phyloP scores from a whole-genome alignment of 2,113 vertebrate species.

The Rafetus swinhoei region DNA sequence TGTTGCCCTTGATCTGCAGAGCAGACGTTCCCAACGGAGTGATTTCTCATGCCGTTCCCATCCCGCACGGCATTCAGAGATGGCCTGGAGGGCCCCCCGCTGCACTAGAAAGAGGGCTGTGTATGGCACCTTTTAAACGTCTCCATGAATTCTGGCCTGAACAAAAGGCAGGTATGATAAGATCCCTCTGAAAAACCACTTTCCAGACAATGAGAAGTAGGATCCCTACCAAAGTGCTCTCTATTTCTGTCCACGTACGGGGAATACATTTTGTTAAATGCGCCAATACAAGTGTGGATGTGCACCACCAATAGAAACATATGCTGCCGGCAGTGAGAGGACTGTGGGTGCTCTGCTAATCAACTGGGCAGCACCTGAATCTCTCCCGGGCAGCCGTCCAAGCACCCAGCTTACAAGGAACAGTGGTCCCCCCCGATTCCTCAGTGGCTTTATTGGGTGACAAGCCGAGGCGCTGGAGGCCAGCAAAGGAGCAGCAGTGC shows the following conservation, averaged over 20 bases:
- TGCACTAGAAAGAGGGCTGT: conserved; percentile 10
- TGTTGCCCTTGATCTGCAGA: neutral
- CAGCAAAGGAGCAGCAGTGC: neutral
- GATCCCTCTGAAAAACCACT: neutral
- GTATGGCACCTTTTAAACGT: neutral
- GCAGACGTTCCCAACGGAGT: neutral
- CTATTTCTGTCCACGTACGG: no score
- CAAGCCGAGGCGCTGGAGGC: no score
- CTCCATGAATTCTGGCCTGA: neutral
- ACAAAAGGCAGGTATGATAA: accelerated
- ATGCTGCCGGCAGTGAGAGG: no score
- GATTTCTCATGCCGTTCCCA: neutral
- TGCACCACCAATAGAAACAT: no score
- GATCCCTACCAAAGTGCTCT: no score
- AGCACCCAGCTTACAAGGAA: no score
- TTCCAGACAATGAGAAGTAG: neutral
- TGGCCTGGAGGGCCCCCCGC: conserved; percentile 17
- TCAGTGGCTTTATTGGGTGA: neutral
- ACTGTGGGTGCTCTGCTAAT: no score
- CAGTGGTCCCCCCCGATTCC: neutral
- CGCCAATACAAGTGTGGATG: no score
- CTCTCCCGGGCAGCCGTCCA: no score
- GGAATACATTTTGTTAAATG: no score
- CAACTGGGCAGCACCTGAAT: no score
- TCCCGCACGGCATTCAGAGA: neutral